A percentile compares a stretch with the other conserved stretches of the same genome.
Evolutionary conservation across 2,797 vertebrate genomes (phyloP).

Genomic region (Paguma larvata): DNA sequence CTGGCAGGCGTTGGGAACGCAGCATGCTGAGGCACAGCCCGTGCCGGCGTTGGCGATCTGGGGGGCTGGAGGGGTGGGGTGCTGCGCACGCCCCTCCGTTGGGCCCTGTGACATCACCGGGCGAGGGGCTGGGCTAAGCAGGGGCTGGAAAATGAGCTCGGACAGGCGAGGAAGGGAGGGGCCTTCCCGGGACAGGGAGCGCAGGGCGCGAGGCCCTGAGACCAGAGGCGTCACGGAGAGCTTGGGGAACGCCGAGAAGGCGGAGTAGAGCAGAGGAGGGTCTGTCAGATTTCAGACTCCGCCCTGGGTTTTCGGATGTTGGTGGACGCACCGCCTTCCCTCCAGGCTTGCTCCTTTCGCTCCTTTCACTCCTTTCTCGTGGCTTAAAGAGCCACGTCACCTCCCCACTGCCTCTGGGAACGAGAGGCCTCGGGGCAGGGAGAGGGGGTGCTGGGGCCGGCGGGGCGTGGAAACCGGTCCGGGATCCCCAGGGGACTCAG

Average conservation of each 20-base stretch:
- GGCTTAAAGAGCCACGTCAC: fast-evolving
- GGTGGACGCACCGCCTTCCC: fast-evolving
- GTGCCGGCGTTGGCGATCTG: fast-evolving
- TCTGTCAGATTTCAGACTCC: neutral
- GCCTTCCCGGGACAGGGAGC: neutral
- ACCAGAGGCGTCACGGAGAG: fast-evolving
- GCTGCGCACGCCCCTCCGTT: fast-evolving
- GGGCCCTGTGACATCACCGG: neutral
- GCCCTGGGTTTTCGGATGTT: neutral
- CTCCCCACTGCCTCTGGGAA: neutral
- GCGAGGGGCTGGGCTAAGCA: neutral
- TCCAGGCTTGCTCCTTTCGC: too few relatives aligned
- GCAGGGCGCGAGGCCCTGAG: fast-evolving
- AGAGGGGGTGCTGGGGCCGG: neutral
- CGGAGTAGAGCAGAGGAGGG: neutral
- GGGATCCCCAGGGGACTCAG: neutral
- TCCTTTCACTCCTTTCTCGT: neutral
- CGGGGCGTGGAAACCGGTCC: neutral
- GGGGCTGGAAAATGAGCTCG: neutral
- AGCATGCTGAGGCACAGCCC: fast-evolving
- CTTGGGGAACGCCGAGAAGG: neutral
- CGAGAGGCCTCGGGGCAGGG: neutral
- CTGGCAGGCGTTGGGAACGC: fast-evolving
- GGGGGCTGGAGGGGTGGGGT: fast-evolving
- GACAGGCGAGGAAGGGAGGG: neutral